These are phyloP conservation scores for Drosophila maculinotata DNA, from an alignment of 2,888 invertebrate genomes.

Conservation along the genomic window DNA sequence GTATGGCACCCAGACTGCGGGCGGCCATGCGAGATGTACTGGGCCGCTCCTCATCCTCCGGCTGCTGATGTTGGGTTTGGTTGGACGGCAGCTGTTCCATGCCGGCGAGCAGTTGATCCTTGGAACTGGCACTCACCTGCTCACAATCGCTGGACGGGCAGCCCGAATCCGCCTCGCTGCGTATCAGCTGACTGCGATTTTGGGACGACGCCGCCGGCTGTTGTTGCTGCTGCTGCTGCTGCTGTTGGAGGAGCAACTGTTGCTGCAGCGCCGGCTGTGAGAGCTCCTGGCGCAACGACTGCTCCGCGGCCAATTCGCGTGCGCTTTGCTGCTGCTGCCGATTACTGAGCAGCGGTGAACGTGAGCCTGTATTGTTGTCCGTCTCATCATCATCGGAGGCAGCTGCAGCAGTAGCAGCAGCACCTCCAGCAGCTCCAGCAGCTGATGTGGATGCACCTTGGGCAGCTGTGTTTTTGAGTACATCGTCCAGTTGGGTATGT, in stretches of 20 bases:
- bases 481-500: slow-evolving; percentile 74
- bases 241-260: slow-evolving; percentile 18
- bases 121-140: slow-evolving; percentile 89
- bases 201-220: slow-evolving; percentile 6
- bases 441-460: slow-evolving; percentile 1
- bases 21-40: slow-evolving; percentile 62
- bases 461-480: slow-evolving; percentile 47
- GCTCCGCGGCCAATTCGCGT: slow-evolving; percentile 66
- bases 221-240: slow-evolving; percentile 37
- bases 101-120: slow-evolving; percentile 88
- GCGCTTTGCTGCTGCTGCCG: slow-evolving; percentile 73
- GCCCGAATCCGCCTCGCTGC: slow-evolving; percentile 86
- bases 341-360: slow-evolving; percentile 89
- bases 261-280: slow-evolving; percentile 36
- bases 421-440: slow-evolving; percentile 3
- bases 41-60: slow-evolving; percentile 65
- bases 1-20: slow-evolving; percentile 85
- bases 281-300: slow-evolving; percentile 68
- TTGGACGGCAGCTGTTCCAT: slow-evolving; percentile 55
- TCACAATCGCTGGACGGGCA: slow-evolving; percentile 86
- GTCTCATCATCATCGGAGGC: slow-evolving; percentile 86
- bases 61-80: slow-evolving; percentile 84
- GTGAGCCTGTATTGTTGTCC: slow-evolving; percentile 88
- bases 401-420: slow-evolving; percentile 4
- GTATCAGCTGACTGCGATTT: slow-evolving; percentile 61